Percentiles rank a stretch among this genome's conserved stretches.
phyloP scores from a whole-genome alignment of 2,888 invertebrate species.

The Drosophila meridionalis region DNA sequence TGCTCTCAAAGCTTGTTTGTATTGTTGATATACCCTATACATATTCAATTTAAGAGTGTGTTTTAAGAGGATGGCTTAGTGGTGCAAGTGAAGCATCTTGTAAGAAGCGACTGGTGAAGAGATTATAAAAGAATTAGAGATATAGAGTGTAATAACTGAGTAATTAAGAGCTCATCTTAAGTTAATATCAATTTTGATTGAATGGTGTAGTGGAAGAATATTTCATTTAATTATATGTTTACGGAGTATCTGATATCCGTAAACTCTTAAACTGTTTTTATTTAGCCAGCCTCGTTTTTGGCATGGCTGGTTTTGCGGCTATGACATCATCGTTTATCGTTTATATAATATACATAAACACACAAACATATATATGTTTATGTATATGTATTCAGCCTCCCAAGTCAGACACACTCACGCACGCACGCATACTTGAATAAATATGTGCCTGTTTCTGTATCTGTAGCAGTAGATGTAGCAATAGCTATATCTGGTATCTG shows the following conservation, averaged over 20 bases:
- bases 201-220: not conserved
- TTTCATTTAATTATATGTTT: not conserved
- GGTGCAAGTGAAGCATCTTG: not conserved
- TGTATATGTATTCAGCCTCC: slow-evolving; percentile 52
- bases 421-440: slow-evolving; percentile 1
- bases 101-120: not conserved
- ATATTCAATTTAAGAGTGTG: not conserved
- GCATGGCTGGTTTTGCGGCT: slow-evolving; percentile 29
- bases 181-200: not conserved
- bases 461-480: slow-evolving; percentile 14
- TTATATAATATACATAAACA: slow-evolving; percentile 25
- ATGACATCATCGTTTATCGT: slow-evolving; percentile 54
- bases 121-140: not conserved
- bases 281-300: slow-evolving; percentile 18
- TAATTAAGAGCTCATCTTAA: not conserved
- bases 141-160: not conserved
- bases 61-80: not conserved
- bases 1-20: slow-evolving; percentile 22
- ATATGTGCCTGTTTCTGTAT: slow-evolving; percentile 20
- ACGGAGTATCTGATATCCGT: not conserved
- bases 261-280: slow-evolving; percentile 3
- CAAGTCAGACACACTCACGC: slow-evolving; percentile 14
- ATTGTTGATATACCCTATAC: slow-evolving; percentile 6
- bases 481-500: slow-evolving; percentile 4
- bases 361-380: slow-evolving; percentile 9